Conservation (phyloP, 2,797 vertebrate species). For the Oreonectes daqikongensis region DNA sequence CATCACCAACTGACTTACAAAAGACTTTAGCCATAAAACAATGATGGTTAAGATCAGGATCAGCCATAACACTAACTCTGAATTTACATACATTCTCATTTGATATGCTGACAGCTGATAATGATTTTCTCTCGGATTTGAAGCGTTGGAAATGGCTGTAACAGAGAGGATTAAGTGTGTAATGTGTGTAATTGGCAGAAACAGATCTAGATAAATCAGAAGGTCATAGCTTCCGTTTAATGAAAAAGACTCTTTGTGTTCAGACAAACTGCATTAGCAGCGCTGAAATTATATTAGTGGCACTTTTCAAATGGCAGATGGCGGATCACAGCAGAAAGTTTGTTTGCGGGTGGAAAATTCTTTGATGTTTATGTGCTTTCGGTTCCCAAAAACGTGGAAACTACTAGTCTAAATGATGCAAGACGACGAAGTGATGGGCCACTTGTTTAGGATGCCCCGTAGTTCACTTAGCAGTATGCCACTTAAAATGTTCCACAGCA, state of each 20-base stretch:
- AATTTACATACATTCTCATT: slow-evolving; percentile 20
- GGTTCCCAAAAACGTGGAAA: neutral
- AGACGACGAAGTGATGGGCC: neutral
- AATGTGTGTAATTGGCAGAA: slow-evolving; percentile 69
- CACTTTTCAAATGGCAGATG: slow-evolving; percentile 52
- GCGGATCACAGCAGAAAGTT: slow-evolving; percentile 52
- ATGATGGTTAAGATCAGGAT: slow-evolving; percentile 25
- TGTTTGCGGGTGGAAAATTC: slow-evolving; percentile 52
- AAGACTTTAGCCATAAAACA: slow-evolving; percentile 11
- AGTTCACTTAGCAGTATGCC: no score
- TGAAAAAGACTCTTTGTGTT: slow-evolving; percentile 70
- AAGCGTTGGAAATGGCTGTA: slow-evolving; percentile 21
- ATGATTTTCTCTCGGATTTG: slow-evolving; percentile 8
- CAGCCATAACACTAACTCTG: slow-evolving; percentile 1
- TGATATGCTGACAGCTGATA: slow-evolving; percentile 10
- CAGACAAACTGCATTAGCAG: slow-evolving; percentile 69
- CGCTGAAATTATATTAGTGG: slow-evolving; percentile 66
- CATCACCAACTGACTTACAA: slow-evolving; percentile 4
- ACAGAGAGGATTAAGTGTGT: slow-evolving; percentile 50
- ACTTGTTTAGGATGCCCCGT: neutral
- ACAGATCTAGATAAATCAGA: slow-evolving; percentile 69
- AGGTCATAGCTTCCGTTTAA: slow-evolving; percentile 60
- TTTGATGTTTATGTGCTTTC: slow-evolving; percentile 32
- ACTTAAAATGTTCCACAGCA: no score
- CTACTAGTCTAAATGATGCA: neutral